Conservation (phyloP, 2,113 vertebrate genomes). For the Epinephelus cyanopodus region DNA sequence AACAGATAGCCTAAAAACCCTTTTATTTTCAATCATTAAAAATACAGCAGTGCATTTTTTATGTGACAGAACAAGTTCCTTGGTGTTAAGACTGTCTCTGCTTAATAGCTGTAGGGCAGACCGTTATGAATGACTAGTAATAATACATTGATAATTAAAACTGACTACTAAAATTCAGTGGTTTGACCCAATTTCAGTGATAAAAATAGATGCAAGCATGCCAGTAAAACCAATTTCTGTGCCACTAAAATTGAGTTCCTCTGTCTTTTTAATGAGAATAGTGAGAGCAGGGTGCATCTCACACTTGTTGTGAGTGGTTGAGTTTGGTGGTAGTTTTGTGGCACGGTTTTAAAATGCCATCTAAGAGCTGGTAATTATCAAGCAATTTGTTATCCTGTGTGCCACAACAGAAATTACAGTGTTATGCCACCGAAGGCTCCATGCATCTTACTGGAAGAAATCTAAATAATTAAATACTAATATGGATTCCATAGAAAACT, state of each 20-base stretch:
- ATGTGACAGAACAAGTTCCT: background rate
- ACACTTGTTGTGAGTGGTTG: background rate
- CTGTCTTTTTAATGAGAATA: background rate
- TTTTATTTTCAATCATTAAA: background rate
- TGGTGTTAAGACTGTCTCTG: background rate
- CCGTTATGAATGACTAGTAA: background rate
- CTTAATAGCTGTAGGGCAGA: background rate
- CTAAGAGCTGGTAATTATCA: constrained; percentile 13
- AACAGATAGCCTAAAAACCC: background rate
- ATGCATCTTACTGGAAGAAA: constrained; percentile 24
- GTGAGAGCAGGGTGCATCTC: background rate
- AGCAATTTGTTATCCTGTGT: constrained; percentile 28
- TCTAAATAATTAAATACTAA: constrained; percentile 73
- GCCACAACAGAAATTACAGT: constrained; percentile 4
- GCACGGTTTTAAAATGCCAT: constrained; percentile 13
- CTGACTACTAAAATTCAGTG: background rate
- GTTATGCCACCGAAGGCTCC: background rate
- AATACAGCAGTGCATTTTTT: background rate
- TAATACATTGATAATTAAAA: background rate
- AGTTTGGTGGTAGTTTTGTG: background rate
- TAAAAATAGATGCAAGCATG: background rate
- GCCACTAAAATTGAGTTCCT: background rate
- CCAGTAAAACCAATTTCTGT: background rate
- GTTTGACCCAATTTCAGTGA: background rate
- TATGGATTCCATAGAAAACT: constrained; percentile 59